These are phyloP conservation scores for Pseudomyrmex concolor DNA, from an alignment of 1,140 invertebrate species.

Conservation along the genomic window DNA sequence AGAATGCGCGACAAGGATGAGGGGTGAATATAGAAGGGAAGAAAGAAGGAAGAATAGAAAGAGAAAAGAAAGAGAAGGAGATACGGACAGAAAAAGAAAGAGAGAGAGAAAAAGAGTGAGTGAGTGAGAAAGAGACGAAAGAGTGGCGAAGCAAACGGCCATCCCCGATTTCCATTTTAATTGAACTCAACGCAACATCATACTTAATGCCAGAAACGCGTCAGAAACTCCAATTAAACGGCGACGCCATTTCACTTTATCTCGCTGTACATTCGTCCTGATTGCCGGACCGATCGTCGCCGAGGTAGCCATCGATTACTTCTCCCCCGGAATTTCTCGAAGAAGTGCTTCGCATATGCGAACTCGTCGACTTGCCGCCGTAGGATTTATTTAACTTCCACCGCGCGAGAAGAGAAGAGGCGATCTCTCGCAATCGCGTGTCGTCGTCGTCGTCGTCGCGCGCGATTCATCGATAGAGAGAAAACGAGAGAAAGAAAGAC, in stretches of 20 bases:
- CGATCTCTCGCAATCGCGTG: conserved; percentile 11
- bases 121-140: conserved; percentile 43
- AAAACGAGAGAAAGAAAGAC: no score
- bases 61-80: conserved; percentile 52
- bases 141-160: conserved; percentile 54
- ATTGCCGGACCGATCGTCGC: conserved; percentile 68
- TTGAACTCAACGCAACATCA: conserved; percentile 84
- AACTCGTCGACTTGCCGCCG: background rate
- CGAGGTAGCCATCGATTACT: conserved; percentile 70
- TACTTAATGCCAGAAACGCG: conserved; percentile 83
- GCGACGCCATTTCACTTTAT: conserved; percentile 78
- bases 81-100: conserved; percentile 26
- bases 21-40: conserved; percentile 50
- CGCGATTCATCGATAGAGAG: conserved; percentile 3
- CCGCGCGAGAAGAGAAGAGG: background rate
- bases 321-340: conserved; percentile 67
- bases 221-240: conserved; percentile 82
- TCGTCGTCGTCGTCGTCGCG: conserved; percentile 9
- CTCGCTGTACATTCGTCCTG: conserved; percentile 65
- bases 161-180: conserved; percentile 84
- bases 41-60: no score
- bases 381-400: conserved; percentile 51
- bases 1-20: conserved; percentile 39
- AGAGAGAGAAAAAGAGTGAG: conserved; percentile 18
- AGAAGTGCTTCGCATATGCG: conserved; percentile 40